Conservation (phyloP, 2,113 vertebrate species). For the Saccopteryx leptura region DNA sequence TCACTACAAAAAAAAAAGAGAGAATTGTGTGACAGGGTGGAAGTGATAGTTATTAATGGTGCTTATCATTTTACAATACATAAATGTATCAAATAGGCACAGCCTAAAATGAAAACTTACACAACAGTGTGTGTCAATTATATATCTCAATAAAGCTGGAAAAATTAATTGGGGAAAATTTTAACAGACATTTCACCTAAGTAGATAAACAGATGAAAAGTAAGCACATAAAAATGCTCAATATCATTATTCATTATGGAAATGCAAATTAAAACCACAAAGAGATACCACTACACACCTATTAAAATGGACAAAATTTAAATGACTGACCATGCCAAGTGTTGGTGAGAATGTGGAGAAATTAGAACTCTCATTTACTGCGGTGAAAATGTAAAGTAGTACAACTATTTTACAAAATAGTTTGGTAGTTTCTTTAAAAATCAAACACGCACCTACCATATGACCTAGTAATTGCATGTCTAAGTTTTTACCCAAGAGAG, state of each 20-base stretch:
- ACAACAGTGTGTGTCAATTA: background rate
- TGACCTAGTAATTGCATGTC: background rate
- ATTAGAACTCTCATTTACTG: background rate
- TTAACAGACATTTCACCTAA: background rate
- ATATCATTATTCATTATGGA: background rate
- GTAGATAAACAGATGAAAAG: background rate
- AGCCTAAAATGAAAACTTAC: background rate
- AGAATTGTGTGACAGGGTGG: background rate
- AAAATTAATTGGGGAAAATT: background rate
- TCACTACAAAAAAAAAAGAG: background rate
- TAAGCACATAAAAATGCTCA: background rate
- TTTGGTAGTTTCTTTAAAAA: slow-evolving; percentile 23
- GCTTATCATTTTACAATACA: background rate
- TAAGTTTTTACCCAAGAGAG: background rate
- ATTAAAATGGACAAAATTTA: background rate
- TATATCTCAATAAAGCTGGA: background rate
- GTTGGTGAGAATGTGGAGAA: background rate
- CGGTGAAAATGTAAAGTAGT: background rate
- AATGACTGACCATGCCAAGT: background rate
- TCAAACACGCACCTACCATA: background rate
- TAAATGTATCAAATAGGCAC: background rate
- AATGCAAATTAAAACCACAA: background rate
- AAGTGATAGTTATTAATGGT: background rate
- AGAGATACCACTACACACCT: background rate
- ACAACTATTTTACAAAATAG: background rate